Evolutionary conservation across 2,888 invertebrate genomes (phyloP), one percentile per base, ranked within the genome.

Genomic region (Osmoderma eremita): DNA sequence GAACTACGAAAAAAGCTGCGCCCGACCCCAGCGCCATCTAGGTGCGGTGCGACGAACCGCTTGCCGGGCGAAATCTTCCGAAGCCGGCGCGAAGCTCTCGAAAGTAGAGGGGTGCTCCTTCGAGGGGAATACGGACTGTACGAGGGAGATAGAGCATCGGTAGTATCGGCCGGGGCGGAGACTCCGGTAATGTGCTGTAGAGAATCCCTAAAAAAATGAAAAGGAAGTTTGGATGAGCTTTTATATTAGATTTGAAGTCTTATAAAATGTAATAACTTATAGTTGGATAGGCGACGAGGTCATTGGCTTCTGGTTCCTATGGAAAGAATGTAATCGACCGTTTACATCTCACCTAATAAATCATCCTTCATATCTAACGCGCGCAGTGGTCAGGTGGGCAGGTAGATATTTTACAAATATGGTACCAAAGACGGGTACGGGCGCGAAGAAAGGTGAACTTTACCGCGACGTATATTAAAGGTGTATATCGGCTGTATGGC

Each of bases 341-440:
- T 74, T 75, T 73, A 75, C 74, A 79, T 78, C 79, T 77, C 76
- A 72, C 72, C 72, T 73, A 70, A 75, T 79, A 78, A 78, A 78
- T 79, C 78, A 79, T 78, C 73, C 75, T 76, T 77, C 76, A 75
- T 76, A 76, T 76, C 76, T 77, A 77, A 76, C 75, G 76, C 78
- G 75, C 30, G 18, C 30, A 45, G 42, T 39, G 58, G 58, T 45
- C 58, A 58, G 58, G 58, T 58, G 75, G 75, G 74, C 76, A 75
- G 76, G 77, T 77, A 78, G 78, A 77, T 78, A 78, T 79, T 76
- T 77, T 74, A 75, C 75, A 75, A 76, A 76, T 76, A 76, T 74
- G 74, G 75, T 75, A 76, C 73, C 70, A 72, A 72, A 71, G 67
- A 49, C 53, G 63, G 45, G 53, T n/a, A 63, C 38, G 62, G 41